Evolutionary conservation across 2,888 invertebrate species (phyloP), one percentile per base, ranked within the genome.

Genomic region (Lamellibrachia satsuma): DNA sequence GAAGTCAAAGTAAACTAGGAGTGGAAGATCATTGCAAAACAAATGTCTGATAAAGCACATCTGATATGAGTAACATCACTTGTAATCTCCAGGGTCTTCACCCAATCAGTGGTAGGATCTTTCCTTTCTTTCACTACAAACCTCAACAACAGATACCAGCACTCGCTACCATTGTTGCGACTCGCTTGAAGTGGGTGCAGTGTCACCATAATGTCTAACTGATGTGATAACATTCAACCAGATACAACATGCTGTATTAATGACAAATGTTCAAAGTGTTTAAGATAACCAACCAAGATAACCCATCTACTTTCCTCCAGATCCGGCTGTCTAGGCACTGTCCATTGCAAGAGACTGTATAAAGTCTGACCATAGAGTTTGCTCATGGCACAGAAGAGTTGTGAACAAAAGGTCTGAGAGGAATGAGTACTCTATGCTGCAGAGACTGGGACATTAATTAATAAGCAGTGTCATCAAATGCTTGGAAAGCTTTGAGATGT

Each of bases 181-280:
- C 11, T 55, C 1, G 0, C 9, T 3, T 15, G 75, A n/a, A 75
- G 75, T 4, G 75, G 75, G 75, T 75, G 15, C 75, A 22, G 75
- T 4, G 75, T 75, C 15, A 75, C 75, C 2, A 11, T 75, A 15
- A 22, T 75, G 75, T 75, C 75, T 75, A 75, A 39, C 15, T 15
- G 75, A 75, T 75, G 75, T 75, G 75, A 75, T 75, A 75, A 75
- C 75, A 75, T 75, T 2, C 15, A 11, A 11, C 15, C 75, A 75
- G 75, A 22, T 75, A 75, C 22, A 3, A 3, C 75, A 75, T 75
- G 15, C 75, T 75, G 15, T 75, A 75, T 11, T 75, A 75, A 75
- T n/a, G 75, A 75, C 75, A 75, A 75, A 75, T 75, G 75, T 75
- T 75, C 75, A 75, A 75, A 75, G 75, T 75, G 75, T 75, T 75